Evolutionary conservation across 2,888 invertebrate genomes (phyloP).

Genomic region (Synanthedon tipuliformis): DNA sequence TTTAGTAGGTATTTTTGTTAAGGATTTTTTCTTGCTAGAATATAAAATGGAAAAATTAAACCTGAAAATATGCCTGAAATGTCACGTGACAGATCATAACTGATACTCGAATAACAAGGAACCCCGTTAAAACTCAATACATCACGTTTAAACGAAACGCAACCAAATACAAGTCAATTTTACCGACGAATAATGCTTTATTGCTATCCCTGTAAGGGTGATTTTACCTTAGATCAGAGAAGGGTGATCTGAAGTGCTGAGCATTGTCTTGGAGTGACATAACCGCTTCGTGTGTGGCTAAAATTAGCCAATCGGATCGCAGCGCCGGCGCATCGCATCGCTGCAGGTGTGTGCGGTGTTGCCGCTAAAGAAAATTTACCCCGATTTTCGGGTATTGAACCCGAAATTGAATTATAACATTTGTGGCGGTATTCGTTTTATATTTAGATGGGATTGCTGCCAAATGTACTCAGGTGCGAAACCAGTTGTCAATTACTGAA

Average conservation of each 20-base stretch:
- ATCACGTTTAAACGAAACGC: no score
- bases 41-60: no score
- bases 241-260: conserved; percentile 13
- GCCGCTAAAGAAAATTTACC: conserved; percentile 30
- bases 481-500: conserved; percentile 30
- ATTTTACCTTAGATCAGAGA: no score
- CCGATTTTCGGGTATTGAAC: conserved; percentile 24
- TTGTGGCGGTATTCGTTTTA: conserved; percentile 10
- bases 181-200: no score
- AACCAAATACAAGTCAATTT: no score
- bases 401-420: conserved; percentile 9
- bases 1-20: no score
- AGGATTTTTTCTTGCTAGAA: no score
- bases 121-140: no score
- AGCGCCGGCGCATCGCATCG: conserved; percentile 54
- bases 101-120: no score
- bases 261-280: conserved; percentile 51
- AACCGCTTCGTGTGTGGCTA: conserved; percentile 37
- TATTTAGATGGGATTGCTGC: conserved; percentile 31
- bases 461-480: conserved; percentile 49
- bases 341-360: conserved; percentile 51
- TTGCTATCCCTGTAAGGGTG: no score
- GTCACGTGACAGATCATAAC: no score
- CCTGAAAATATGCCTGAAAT: no score
- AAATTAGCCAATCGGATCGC: conserved; percentile 45